Conservation (phyloP, 1,140 invertebrate genomes). For the Formica selysi region DNA sequence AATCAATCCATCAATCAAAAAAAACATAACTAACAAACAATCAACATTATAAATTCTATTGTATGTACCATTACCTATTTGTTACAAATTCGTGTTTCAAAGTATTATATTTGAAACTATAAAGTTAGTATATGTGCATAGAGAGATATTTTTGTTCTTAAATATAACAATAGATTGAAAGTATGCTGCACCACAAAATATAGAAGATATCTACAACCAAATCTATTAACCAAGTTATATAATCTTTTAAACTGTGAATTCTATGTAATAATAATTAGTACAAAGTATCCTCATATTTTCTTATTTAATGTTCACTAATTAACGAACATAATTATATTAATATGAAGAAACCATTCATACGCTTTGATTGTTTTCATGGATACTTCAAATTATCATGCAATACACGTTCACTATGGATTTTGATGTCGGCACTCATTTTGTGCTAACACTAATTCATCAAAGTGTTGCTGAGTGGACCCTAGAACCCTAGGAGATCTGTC, state of each 20-base stretch:
- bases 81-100: slow-evolving; percentile 21
- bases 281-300: slow-evolving; percentile 16
- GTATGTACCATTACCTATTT: slow-evolving; percentile 27
- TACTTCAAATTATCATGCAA: slow-evolving; percentile 38
- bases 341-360: slow-evolving; percentile 26
- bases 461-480: slow-evolving; percentile 70
- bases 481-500: slow-evolving; percentile 69
- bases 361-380: slow-evolving; percentile 31
- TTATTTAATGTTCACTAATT: slow-evolving; percentile 30
- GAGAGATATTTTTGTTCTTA: neutral
- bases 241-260: slow-evolving; percentile 19
- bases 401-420: slow-evolving; percentile 45
- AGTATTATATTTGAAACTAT: slow-evolving; percentile 7
- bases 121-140: slow-evolving; percentile 37
- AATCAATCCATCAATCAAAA: slow-evolving; percentile 2
- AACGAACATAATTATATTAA: slow-evolving; percentile 35
- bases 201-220: neutral
- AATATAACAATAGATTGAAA: neutral
- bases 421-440: slow-evolving; percentile 62
- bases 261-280: slow-evolving; percentile 44
- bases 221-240: neutral
- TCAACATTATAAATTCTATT: slow-evolving; percentile 6
- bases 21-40: neutral
- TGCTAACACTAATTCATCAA: slow-evolving; percentile 54
- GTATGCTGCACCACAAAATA: neutral